Base-by-base conservation (phyloP, 1,140 invertebrate genomes). In the Platorchestia sp. region DNA sequence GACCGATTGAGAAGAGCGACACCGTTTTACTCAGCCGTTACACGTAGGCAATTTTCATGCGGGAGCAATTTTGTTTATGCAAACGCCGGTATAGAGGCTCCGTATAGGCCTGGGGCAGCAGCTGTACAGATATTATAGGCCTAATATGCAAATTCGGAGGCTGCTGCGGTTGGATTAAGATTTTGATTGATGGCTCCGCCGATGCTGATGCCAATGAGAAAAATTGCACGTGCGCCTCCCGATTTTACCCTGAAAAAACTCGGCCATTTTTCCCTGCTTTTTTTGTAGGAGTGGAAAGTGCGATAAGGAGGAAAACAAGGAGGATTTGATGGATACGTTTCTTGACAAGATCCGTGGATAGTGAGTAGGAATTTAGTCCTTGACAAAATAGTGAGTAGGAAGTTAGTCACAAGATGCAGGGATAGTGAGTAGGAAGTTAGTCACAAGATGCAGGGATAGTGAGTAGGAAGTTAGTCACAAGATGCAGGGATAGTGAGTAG, bases 111-210 rank as follows among this genome's bases (percentile, higher is more conserved):
- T 51, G 59, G 59, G 59, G 59, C 59, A 75, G 59, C 59, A 75
- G 59, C 59, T 75, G 59, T 75, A 75, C 59, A 19, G 59, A 75
- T 75, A 75, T 75, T 75, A 75, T 75, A 75, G 59, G 59, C 59
- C 59, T 75, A 75, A 75, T 75, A 75, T 75, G 59, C 59, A 75
- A 75, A 75, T 75, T 75, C 27, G 59, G 59, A 75, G 59, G 59
- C 59, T 75, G 59, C 59, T 75, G 59, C 59, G 59, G 59, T 75
- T 75, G 59, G 59, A 75, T 75, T 75, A 75, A 75, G 59, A 75
- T 75, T 75, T 75, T 75, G 59, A 75, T 75, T 75, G 59, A 75
- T 75, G 59, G 59, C 59, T 75, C 14, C 59, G 10, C 59, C 59
- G 59, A 75, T 75, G 14, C 59, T 75, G 59, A 75, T 75, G 59